Evolutionary conservation across 2,797 vertebrate genomes (phyloP), one percentile per base, ranked within the genome.

Genomic region (Ammospiza maritima): DNA sequence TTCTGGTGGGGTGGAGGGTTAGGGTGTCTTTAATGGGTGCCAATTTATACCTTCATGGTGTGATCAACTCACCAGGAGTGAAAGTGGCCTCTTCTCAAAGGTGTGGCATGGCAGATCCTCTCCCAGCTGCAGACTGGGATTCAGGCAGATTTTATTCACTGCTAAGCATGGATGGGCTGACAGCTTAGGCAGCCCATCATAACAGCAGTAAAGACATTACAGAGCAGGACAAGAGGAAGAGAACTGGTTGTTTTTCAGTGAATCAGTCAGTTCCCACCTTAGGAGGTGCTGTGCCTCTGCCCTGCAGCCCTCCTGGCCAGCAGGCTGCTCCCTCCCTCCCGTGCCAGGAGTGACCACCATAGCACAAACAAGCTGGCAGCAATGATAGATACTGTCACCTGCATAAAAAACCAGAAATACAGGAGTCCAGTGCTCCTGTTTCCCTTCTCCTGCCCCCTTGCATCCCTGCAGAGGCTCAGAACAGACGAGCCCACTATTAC

Each of bases 401-500:
- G 36, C 5, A 14, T 34, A 84, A 85, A 86, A 51, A 40, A 40
- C 8, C 14, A 32, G 48, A 92, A 65, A 70, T 8, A 18, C 34
- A 53, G 69, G 73, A 90, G 85, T 36, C 30, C 71, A 66, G 75
- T 64, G 75, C 81, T 73, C 16, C 62, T 86, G 64, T 50, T 93
- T 86, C 93, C 76, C 89, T 91, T 98, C 98, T 98, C 96, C 96
- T 97, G 98, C 98, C 98, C 98, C 98, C 98, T 98, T 98, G 98
- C 97, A 97, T 98, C 97, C 98, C 97, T 98, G 98, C 99, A 98
- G 94, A 97, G 97, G 97, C 97, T 98, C 97, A 98, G 98, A 98
- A 97, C 96, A 98, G 98, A 98, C 96, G 98, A 98, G 98, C 96
- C 62, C 98, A 98, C 98, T 98, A 98, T 98, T 98, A 98, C 98